Evolutionary conservation across 2,888 invertebrate species (phyloP).

Genomic region (Noctua janthina): DNA sequence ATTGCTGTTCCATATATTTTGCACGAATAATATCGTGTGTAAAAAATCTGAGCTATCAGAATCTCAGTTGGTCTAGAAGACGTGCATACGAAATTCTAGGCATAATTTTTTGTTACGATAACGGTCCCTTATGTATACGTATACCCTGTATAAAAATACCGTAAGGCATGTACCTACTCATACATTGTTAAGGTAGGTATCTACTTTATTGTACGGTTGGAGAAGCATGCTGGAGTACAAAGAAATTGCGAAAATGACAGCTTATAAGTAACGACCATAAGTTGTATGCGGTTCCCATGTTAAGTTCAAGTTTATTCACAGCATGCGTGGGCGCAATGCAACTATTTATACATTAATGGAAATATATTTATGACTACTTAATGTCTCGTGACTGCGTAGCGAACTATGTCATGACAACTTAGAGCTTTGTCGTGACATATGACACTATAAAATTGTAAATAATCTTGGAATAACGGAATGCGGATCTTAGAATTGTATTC

Average conservation of each 20-base stretch:
- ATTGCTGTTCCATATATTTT: background rate
- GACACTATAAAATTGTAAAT: conserved; percentile 3
- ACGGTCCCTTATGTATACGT: background rate
- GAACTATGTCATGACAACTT: conserved; percentile 32
- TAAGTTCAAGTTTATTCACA: conserved; percentile 61
- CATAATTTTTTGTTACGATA: background rate
- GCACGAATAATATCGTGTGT: background rate
- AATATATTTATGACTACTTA: conserved; percentile 37
- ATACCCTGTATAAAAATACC: background rate
- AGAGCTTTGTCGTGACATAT: conserved; percentile 21
- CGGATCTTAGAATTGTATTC: conserved; percentile 29
- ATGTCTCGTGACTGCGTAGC: conserved; percentile 43
- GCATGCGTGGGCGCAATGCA: conserved; percentile 40
- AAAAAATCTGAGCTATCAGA: background rate
- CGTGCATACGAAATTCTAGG: background rate
- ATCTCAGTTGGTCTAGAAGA: background rate
- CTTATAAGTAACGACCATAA: conserved; percentile 16
- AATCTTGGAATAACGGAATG: conserved; percentile 36
- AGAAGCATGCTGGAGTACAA: conserved; percentile 2
- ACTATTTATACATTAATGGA: conserved; percentile 36
- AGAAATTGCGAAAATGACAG: conserved; percentile 37
- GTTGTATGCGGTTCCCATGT: conserved; percentile 43
- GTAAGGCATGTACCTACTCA: background rate
- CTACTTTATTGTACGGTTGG: background rate
- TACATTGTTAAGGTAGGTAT: background rate